phyloP scores from a whole-genome alignment of 2,888 invertebrate genomes.

The Iphiclides podalirius region DNA sequence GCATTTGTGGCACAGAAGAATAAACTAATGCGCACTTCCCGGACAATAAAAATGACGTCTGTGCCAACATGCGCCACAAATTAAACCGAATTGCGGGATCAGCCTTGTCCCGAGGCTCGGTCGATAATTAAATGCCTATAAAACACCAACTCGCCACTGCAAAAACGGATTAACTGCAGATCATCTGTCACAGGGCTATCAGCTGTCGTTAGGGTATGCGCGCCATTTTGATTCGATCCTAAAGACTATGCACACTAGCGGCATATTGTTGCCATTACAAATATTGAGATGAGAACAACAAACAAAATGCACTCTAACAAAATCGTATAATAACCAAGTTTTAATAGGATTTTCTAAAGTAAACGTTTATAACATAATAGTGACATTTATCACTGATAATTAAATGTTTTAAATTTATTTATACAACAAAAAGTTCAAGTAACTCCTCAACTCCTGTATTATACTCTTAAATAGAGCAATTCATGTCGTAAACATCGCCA shows the following conservation, averaged over 20 bases:
- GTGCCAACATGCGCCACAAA: not conserved
- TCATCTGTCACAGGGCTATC: constrained; percentile 52
- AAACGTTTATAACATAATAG: no score
- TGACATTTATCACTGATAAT: not conserved
- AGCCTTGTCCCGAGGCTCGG: not conserved
- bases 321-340: no score
- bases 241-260: constrained; percentile 16
- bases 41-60: not conserved
- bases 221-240: constrained; percentile 51
- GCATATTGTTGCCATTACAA: constrained; percentile 17
- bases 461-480: no score
- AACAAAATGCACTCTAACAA: no score
- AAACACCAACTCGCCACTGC: not conserved
- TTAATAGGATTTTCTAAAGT: no score
- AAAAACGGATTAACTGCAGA: constrained; percentile 30
- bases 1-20: no score
- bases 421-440: no score
- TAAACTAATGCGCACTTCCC: no score
- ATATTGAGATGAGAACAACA: no score
- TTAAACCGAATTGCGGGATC: constrained; percentile 1
- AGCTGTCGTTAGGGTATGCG: constrained; percentile 51
- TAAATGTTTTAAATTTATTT: no score
- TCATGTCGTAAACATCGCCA: no score
- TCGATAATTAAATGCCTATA: constrained; percentile 11
- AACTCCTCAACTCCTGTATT: no score